phyloP scores from a whole-genome alignment of 35 echinoderm and acorn worm species.

The Lytechinus pictus region DNA sequence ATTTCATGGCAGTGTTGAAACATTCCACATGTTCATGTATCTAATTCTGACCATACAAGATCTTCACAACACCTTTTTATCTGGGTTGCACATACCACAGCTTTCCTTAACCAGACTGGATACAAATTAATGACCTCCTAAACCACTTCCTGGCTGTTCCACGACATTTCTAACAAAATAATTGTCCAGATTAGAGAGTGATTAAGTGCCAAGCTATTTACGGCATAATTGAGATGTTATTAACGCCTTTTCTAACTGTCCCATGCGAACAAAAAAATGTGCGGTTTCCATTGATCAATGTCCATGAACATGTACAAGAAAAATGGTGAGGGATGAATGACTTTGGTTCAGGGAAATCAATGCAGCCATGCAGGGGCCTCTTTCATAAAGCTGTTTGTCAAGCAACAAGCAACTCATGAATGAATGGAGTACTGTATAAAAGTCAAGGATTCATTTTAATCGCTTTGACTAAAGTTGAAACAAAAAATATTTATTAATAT shows the following conservation, averaged over 20 bases:
- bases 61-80: constrained; percentile 4
- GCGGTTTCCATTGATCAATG: too few relatives aligned
- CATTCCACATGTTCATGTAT: not conserved
- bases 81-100: not conserved
- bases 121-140: not conserved
- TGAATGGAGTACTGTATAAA: too few relatives aligned
- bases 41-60: not conserved
- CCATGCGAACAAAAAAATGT: not conserved
- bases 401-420: too few relatives aligned
- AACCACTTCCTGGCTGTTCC: not conserved
- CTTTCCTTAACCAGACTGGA: not conserved
- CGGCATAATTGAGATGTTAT: not conserved
- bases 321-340: too few relatives aligned
- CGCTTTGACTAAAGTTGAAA: too few relatives aligned
- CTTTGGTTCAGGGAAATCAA: too few relatives aligned
- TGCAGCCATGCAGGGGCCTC: too few relatives aligned
- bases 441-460: too few relatives aligned
- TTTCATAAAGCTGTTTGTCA: too few relatives aligned
- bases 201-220: not conserved
- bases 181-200: not conserved
- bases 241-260: constrained; percentile 10
- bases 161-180: not conserved
- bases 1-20: too few relatives aligned
- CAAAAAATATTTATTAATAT: too few relatives aligned
- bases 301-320: too few relatives aligned